A percentile compares a stretch with the other conserved stretches of the same genome.
Evolutionary conservation across 2,888 invertebrate genomes (phyloP).

Genomic region (Spilarctia lutea): DNA sequence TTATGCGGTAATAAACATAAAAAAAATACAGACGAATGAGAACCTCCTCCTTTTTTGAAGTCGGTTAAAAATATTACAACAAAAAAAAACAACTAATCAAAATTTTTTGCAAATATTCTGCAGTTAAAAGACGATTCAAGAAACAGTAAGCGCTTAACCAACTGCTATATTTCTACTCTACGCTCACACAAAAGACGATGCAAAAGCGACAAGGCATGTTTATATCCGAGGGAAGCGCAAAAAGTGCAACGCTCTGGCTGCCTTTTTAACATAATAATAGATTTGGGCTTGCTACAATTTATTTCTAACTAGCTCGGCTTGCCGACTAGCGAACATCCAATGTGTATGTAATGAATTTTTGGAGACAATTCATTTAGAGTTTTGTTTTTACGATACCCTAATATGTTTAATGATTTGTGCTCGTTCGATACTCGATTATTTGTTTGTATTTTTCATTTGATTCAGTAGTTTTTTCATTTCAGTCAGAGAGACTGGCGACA

Average conservation of each 20-base stretch:
- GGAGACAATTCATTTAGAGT: constrained; percentile 35
- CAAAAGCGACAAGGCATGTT: constrained; percentile 73
- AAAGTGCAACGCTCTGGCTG: constrained; percentile 69
- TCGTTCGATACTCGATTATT: not conserved
- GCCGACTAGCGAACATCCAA: constrained; percentile 43
- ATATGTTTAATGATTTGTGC: not conserved
- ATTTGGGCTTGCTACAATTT: constrained; percentile 72
- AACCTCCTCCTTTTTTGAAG: no score
- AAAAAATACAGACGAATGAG: no score
- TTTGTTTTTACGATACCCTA: not conserved
- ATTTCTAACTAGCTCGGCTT: constrained; percentile 64
- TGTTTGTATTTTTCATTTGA: not conserved
- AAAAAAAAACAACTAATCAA: not conserved
- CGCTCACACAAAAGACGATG: constrained; percentile 52
- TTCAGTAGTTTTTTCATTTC: no score
- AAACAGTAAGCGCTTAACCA: constrained; percentile 1
- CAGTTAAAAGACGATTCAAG: not conserved
- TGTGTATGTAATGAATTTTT: constrained; percentile 24
- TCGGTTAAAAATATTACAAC: no score
- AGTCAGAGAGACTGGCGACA: not conserved
- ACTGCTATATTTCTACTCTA: constrained; percentile 46
- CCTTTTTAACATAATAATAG: constrained; percentile 82
- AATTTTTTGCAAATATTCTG: not conserved
- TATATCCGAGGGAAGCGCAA: constrained; percentile 70
- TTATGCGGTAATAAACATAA: no score